Evolutionary conservation across 2,113 vertebrate genomes (phyloP), one percentile per base, ranked within the genome.

Genomic region (Neodon shergylaensis): DNA sequence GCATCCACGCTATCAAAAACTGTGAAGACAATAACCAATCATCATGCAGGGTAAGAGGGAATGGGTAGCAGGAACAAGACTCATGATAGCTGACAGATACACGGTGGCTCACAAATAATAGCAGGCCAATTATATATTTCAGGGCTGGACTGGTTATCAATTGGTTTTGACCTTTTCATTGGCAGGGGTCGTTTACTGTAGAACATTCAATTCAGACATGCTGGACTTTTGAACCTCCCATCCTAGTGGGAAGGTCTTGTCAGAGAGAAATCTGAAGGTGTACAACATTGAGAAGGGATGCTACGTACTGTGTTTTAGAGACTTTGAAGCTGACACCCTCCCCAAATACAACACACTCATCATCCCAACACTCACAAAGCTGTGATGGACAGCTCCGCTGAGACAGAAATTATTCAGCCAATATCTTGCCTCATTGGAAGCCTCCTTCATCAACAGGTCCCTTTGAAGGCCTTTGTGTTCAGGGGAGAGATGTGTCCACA

Each of bases 141-240:
- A 94, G 36, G 42, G 92, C 68, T 65, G 81, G 54, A 28, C 68
- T 91, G 94, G 94, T 95, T 95, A 95, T 91, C 73, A 81, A 66
- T 96, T 76, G 58, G 76, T 95, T 91, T 94, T 79, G 63, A 72
- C 63, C 70, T 65, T 95, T 93, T 94, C 92, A 94, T 92, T 94
- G 65, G 87, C 49, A 83, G 19, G 31, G 47, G 44, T 93, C 96
- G 78, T 96, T 96, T 96, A 97, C 96, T 97, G 63, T 95, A 96
- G 95, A 95, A 95, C 26, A 87, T 91, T 94, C 90, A 94, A 81
- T 84, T 90, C 42, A 89, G 94, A 95, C 49, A 0, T 70, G 63
- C 49, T 97, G 95, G 95, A 96, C 95, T 96, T 97, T 97, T 95
- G 97, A 97, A 96, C 96, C 94, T 94, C 70, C 68, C 86, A 96